These are phyloP conservation scores for Lottia scabra DNA, from an alignment of 2,888 invertebrate genomes.

Conservation along the genomic window DNA sequence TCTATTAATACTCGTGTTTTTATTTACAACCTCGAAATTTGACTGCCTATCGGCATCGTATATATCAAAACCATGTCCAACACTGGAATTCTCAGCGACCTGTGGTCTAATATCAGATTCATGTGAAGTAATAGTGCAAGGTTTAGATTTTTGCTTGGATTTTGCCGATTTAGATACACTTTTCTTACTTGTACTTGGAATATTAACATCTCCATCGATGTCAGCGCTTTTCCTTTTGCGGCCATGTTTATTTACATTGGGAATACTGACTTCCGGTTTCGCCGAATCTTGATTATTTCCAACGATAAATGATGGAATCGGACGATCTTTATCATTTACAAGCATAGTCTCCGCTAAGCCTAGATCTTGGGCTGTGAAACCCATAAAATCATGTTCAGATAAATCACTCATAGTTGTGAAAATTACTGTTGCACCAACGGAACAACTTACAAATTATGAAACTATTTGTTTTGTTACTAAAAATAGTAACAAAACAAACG, in stretches of 20 bases:
- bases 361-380: background rate
- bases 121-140: too few species aligned
- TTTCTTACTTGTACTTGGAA: background rate
- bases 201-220: too few species aligned
- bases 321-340: background rate
- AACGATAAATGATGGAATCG: too few species aligned
- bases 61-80: too few species aligned
- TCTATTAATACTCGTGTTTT: background rate
- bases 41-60: too few species aligned
- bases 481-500: background rate
- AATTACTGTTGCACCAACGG: background rate
- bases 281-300: too few species aligned
- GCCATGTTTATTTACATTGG: background rate
- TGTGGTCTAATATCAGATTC: too few species aligned
- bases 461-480: background rate
- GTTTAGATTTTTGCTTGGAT: too few species aligned
- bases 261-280: background rate
- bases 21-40: too few species aligned
- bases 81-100: too few species aligned
- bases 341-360: background rate
- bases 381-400: background rate
- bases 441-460: background rate
- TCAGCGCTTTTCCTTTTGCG: background rate
- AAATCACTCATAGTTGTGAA: background rate
- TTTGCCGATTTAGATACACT: background rate